Base-by-base conservation (phyloP, 2,888 invertebrate species). In the Byasa hedistus region DNA sequence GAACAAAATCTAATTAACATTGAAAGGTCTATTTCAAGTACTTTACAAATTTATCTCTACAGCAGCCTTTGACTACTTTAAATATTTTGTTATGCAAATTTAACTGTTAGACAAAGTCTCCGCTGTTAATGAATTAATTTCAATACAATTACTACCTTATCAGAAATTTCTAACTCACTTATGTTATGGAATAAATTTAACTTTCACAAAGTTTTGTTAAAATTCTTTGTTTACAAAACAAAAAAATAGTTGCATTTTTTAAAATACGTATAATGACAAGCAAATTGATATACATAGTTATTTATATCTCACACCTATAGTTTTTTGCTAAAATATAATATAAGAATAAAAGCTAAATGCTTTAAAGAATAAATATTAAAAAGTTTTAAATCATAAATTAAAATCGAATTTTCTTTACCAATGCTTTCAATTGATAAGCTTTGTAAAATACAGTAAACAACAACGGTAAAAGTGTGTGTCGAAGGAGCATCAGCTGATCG, bases 21-120 rank as follows among this genome's bases (percentile, higher is more conserved):
- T 67, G 69, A 72, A 73, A 70, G 68, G 70, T 68, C 68, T 71
- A 69, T 70, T 68, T 71, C 65, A 64, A 70, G 69, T 68, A 68
- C 69, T 69, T 71, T 70, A 69, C 64, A 70, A 72, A 72, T 71
- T 68, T 66, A 68, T 68, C 69, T 69, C 69, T 66, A 52, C 65
- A 68, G 69, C 66, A 64, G 66, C 68, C 61, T 68, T 69, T 60
- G 60, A 67, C 60, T 67, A 59, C 66, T 65, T 66, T 61, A 64
- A 61, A 65, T 69, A 64, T 70, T 70, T 66, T 64, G 66, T 69
- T 48, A 64, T 64, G 55, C 65, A 64, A 65, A 64, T 64, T 67
- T 39, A 64, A 57, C 57, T 61, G 61, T 59, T 44, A 59, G 48
- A 32, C 36, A 60, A 60, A 61, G 56, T 61, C 52, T 48, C 57